A percentile compares a stretch with the other conserved stretches of the same genome.
Conservation (phyloP, 2,888 invertebrate species). For the Campoplex nolae region DNA sequence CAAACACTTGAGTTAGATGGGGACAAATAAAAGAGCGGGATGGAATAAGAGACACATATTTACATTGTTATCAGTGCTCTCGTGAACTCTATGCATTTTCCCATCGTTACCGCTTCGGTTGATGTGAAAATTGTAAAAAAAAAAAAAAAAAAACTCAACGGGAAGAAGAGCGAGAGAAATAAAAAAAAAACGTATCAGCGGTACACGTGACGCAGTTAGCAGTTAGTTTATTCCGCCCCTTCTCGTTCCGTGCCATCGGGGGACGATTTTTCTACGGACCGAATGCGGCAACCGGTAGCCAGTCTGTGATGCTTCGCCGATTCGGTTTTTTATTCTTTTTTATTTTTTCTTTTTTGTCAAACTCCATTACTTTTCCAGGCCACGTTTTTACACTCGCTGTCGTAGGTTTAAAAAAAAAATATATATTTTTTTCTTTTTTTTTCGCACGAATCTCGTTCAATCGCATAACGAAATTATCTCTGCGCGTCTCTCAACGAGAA, state of each 20-base stretch:
- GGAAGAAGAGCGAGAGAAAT: not conserved
- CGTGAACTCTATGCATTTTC: constrained; percentile 47
- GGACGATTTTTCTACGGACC: constrained; percentile 56
- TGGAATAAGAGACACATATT: constrained; percentile 9
- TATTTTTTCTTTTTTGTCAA: constrained; percentile 36
- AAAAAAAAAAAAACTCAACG: not conserved
- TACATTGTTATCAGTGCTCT: constrained; percentile 48
- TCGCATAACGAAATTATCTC: constrained; percentile 73
- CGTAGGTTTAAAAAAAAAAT: constrained; percentile 16
- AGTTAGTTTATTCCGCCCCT: constrained; percentile 58
- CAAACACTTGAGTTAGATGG: constrained; percentile 2
- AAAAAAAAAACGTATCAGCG: constrained; percentile 4
- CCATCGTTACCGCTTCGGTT: constrained; percentile 29
- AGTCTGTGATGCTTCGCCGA: constrained; percentile 35
- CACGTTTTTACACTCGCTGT: constrained; percentile 36
- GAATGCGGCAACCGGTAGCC: constrained; percentile 43
- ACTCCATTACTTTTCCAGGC: constrained; percentile 48
- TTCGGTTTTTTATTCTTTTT: constrained; percentile 13
- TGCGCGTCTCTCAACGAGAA: constrained; percentile 52
- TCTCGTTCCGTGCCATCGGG: constrained; percentile 32
- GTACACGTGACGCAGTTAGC: constrained; percentile 59
- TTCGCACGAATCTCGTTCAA: constrained; percentile 47
- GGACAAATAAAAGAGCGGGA: constrained; percentile 25
- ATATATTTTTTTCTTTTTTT: not conserved
- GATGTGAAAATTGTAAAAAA: constrained; percentile 47